phyloP scores from a whole-genome alignment of 2,113 vertebrate species.

The Rhea americana region DNA sequence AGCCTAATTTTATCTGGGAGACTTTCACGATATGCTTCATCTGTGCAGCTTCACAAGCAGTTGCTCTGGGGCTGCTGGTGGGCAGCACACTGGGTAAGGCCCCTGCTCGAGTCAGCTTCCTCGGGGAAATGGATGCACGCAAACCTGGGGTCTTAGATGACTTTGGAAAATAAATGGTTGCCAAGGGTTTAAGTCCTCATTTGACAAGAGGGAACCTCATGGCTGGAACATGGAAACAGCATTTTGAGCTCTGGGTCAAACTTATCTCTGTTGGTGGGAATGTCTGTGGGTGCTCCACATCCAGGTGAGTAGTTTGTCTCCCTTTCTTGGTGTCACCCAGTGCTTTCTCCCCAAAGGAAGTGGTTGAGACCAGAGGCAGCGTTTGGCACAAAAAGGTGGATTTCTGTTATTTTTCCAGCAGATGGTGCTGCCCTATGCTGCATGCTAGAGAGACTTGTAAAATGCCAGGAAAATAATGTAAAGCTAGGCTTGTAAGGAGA shows the following conservation, averaged over 20 bases:
- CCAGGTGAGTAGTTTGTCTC: not conserved
- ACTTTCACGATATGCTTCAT: not conserved
- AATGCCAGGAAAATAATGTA: not conserved
- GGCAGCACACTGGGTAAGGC: not conserved
- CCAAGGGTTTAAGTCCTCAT: accelerated
- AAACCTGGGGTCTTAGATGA: not conserved
- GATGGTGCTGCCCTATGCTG: slow-evolving; percentile 56
- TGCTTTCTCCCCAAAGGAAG: accelerated
- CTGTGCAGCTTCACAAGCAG: not conserved
- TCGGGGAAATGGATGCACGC: not conserved
- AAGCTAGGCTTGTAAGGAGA: not conserved
- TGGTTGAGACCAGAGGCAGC: not conserved
- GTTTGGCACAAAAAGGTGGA: not conserved
- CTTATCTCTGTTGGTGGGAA: not conserved
- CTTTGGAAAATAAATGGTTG: not conserved
- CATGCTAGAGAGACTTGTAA: not conserved
- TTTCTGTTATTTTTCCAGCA: slow-evolving; percentile 58
- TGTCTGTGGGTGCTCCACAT: accelerated
- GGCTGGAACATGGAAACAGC: accelerated
- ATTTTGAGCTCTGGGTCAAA: not conserved
- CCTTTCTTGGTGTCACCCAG: not conserved
- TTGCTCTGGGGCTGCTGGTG: not conserved
- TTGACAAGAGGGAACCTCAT: not conserved
- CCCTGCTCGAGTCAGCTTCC: not conserved
- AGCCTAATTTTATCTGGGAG: not conserved